Conservation (phyloP, 1,140 invertebrate genomes). For the Varroa destructor region DNA sequence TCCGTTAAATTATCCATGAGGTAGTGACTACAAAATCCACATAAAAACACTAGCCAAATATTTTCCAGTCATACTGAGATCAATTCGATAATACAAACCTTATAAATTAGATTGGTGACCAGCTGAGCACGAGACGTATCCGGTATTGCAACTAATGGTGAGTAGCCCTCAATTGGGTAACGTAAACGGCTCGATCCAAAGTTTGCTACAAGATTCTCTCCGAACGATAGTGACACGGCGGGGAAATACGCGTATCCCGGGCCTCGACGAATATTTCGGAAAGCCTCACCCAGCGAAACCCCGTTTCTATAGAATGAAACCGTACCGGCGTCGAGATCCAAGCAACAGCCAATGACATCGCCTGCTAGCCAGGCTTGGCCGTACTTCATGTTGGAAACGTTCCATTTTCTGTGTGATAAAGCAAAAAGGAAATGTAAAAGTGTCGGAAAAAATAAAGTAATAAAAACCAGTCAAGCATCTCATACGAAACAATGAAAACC, state of each 20-base stretch:
- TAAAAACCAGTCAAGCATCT: no score
- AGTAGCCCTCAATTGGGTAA: slow-evolving; percentile 56
- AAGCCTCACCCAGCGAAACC: slow-evolving; percentile 55
- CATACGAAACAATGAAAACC: no score
- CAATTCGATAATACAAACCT: not conserved
- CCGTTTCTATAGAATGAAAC: slow-evolving; percentile 52
- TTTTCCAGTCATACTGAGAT: no score
- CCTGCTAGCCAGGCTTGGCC: slow-evolving; percentile 57
- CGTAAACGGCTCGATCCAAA: slow-evolving; percentile 58
- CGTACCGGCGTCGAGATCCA: slow-evolving; percentile 53
- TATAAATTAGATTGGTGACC: slow-evolving; percentile 7
- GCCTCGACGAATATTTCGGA: slow-evolving; percentile 54
- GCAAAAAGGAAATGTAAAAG: no score
- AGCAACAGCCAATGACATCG: slow-evolving; percentile 62
- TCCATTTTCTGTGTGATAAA: slow-evolving; percentile 52
- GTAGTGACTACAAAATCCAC: no score
- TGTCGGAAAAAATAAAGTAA: no score
- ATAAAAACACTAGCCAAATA: no score
- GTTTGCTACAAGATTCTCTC: slow-evolving; percentile 61
- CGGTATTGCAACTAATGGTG: slow-evolving; percentile 48
- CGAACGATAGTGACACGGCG: slow-evolving; percentile 57
- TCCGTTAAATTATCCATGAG: no score
- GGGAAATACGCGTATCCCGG: slow-evolving; percentile 59
- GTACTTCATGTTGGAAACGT: slow-evolving; percentile 59
- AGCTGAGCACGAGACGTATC: slow-evolving; percentile 12